Conservation (phyloP, 2,113 vertebrate genomes). For the Plestiodon gilberti region DNA sequence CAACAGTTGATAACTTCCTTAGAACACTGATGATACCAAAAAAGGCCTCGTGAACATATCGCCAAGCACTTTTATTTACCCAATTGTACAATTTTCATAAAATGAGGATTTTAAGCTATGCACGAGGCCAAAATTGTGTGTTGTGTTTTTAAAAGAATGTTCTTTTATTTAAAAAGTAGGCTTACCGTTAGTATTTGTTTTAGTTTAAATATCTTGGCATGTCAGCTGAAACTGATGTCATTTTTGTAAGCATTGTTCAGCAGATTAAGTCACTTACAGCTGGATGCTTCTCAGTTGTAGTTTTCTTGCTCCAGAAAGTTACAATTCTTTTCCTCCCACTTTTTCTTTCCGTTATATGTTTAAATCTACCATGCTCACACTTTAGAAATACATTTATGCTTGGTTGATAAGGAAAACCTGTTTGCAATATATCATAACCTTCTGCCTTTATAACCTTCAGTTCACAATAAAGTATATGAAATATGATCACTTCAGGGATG, state of each 20-base stretch:
- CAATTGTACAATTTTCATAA: not conserved
- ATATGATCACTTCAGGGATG: not conserved
- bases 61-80: slow-evolving; percentile 32
- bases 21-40: slow-evolving; percentile 34
- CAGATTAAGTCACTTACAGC: not conserved
- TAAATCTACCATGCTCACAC: not conserved
- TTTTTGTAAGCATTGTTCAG: not conserved
- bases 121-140: not conserved
- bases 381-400: not conserved
- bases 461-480: not conserved
- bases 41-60: slow-evolving; percentile 25
- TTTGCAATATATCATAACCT: not conserved
- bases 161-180: not conserved
- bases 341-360: not conserved
- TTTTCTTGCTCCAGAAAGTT: not conserved
- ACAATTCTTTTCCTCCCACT: slow-evolving; percentile 12
- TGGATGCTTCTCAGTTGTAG: not conserved
- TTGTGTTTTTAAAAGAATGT: not conserved
- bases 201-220: slow-evolving; percentile 40
- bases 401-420: not conserved
- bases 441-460: not conserved
- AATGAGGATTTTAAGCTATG: slow-evolving; percentile 1
- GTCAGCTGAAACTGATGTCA: slow-evolving; percentile 53
- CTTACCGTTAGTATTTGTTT: slow-evolving; percentile 23
- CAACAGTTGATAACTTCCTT: not conserved